These are phyloP conservation scores for Tethya wilhelma DNA, from an alignment of 37 sponge, comb jelly and placozoan species.

Conservation along the genomic window DNA sequence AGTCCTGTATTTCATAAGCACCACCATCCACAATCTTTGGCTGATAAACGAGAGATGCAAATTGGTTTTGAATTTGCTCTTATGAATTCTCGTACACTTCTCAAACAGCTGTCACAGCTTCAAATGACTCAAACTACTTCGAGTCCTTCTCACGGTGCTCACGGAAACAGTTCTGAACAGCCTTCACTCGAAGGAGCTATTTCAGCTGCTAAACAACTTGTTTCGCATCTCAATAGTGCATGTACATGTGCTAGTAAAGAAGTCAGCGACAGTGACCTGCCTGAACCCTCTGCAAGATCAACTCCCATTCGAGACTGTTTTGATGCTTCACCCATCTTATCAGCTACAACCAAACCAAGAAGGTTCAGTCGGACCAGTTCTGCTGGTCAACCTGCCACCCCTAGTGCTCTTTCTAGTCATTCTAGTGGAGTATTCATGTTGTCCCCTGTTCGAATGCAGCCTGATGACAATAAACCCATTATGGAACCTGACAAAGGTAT, in stretches of 20 bases:
- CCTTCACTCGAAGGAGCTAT: background rate
- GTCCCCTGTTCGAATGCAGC: no score
- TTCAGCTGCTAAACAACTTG: background rate
- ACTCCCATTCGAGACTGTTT: background rate
- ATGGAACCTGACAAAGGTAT: no score
- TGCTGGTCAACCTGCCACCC: background rate
- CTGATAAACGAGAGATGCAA: no score
- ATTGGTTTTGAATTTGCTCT: background rate
- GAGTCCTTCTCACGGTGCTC: background rate
- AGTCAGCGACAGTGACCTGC: background rate
- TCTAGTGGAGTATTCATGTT: background rate
- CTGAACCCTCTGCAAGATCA: background rate
- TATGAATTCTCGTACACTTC: background rate
- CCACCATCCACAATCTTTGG: no score
- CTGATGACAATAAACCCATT: no score
- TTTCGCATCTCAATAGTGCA: background rate
- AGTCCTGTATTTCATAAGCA: no score
- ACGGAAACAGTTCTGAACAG: no score
- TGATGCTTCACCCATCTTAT: background rate
- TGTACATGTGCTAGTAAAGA: background rate
- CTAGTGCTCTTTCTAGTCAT: background rate
- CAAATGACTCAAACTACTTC: background rate
- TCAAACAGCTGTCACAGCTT: background rate
- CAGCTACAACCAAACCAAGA: background rate
- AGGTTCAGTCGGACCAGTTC: background rate